Evolutionary conservation across 2,888 invertebrate species (phyloP).

Genomic region (Heliconius charithonia): DNA sequence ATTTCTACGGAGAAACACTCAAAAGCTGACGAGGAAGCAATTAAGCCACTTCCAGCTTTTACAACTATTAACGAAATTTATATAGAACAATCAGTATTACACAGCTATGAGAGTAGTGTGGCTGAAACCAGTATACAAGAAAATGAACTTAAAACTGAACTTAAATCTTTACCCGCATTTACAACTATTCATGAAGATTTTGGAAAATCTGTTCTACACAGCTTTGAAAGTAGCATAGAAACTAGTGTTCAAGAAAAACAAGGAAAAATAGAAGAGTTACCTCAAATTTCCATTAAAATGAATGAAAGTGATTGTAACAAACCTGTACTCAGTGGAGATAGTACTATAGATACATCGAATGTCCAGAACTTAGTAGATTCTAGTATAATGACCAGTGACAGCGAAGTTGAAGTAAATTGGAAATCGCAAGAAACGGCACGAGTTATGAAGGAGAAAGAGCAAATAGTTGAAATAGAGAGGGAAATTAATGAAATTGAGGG

Average conservation of each 20-base stretch:
- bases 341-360: constrained; percentile 47
- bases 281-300: constrained; percentile 57
- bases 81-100: constrained; percentile 67
- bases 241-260: constrained; percentile 47
- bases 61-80: constrained; percentile 63
- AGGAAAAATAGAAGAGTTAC: constrained; percentile 46
- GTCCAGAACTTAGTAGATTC: constrained; percentile 51
- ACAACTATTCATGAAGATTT: constrained; percentile 64
- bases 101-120: constrained; percentile 67
- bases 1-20: constrained; percentile 55
- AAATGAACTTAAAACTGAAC: constrained; percentile 48
- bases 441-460: constrained; percentile 70
- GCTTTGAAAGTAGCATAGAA: constrained; percentile 48
- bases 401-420: constrained; percentile 64
- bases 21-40: constrained; percentile 52
- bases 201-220: constrained; percentile 63
- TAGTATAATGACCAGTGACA: constrained; percentile 74
- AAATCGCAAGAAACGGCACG: constrained; percentile 52
- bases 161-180: constrained; percentile 61
- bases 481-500: constrained; percentile 76
- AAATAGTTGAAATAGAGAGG: constrained; percentile 74
- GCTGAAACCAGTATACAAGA: constrained; percentile 54
- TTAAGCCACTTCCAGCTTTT: constrained; percentile 63
- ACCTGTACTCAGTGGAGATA: constrained; percentile 64
- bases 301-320: constrained; percentile 64